Conservation (phyloP, 2,113 vertebrate genomes). For the Sula dactylatra region DNA sequence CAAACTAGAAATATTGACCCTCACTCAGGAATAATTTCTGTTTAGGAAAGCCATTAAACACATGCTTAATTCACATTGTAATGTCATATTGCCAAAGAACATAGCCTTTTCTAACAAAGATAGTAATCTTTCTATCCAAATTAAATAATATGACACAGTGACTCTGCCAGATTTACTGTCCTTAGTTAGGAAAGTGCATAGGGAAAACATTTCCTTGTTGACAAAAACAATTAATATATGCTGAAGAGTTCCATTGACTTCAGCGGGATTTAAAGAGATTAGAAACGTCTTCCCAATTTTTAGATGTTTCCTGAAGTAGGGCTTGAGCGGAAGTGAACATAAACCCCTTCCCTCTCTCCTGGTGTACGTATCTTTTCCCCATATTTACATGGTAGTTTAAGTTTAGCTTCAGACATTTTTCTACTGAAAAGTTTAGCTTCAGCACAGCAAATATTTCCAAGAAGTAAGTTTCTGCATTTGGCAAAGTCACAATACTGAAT, state of each 20-base stretch:
- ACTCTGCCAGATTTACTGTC: not conserved
- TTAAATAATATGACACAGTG: not conserved
- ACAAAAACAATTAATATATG: not conserved
- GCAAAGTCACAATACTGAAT: not conserved
- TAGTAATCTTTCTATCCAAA: not conserved
- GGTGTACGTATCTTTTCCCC: not conserved
- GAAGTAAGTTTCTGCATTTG: not conserved
- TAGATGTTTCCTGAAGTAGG: not conserved
- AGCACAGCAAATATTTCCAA: not conserved
- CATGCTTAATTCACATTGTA: not conserved
- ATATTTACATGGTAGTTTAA: not conserved
- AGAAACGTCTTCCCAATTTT: not conserved
- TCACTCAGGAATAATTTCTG: not conserved
- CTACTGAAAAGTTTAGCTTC: not conserved
- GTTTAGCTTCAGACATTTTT: not conserved
- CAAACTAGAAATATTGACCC: not conserved
- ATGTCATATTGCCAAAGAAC: not conserved
- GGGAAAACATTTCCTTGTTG: not conserved
- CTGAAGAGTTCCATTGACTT: not conserved
- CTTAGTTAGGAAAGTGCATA: not conserved
- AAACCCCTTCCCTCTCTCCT: not conserved
- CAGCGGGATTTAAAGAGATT: not conserved
- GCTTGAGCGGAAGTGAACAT: not conserved
- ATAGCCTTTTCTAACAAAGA: not conserved
- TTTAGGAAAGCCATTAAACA: not conserved